Evolutionary conservation across 2,113 vertebrate species (phyloP), one percentile per base, ranked within the genome.

Genomic region (Butastur rufipennis): DNA sequence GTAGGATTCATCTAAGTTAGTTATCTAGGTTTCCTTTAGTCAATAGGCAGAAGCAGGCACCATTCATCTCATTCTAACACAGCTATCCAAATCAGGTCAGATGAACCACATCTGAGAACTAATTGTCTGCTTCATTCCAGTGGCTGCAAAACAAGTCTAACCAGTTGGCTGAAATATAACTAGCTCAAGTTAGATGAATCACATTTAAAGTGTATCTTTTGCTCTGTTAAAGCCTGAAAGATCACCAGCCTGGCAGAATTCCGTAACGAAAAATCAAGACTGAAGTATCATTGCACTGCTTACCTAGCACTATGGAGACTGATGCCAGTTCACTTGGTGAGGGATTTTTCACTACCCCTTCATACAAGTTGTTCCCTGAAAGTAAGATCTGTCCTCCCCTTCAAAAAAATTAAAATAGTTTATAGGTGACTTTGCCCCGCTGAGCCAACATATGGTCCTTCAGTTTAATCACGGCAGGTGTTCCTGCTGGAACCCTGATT

Each of bases 401-500:
- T 65, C 4, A 42, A 66, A 47, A 86, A 72, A 67, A 45, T 10
- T 5, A 14, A 50, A 87, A 66, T 22, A 92, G 71, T 94, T 96
- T 97, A 83, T 88, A 97, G 95, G 95, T 97, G 96, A 97, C 97
- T 97, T 96, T 97, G 96, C 31, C 88, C 66, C 65, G 66, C 52
- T 80, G 75, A 88, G 63, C 43, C 59, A 91, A 80, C 96, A 96
- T 77, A 82, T 91, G 90, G 52, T 52, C 56, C 81, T 94, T 94
- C 42, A 53, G 78, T 67, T 63, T 50, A 91, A 83, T 90, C 84
- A 77, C 43, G 1, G 80, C 70, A 61, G 74, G 83, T 59, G 50
- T 48, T 91, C 73, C 91, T 88, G 53, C 55, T 50, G 77, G 81
- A 92, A 48, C 86, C 72, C 71, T 71, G 70, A 80, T 74, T 75